Conservation (phyloP, 2,113 vertebrate genomes). For the Porphyrio hochstetteri region DNA sequence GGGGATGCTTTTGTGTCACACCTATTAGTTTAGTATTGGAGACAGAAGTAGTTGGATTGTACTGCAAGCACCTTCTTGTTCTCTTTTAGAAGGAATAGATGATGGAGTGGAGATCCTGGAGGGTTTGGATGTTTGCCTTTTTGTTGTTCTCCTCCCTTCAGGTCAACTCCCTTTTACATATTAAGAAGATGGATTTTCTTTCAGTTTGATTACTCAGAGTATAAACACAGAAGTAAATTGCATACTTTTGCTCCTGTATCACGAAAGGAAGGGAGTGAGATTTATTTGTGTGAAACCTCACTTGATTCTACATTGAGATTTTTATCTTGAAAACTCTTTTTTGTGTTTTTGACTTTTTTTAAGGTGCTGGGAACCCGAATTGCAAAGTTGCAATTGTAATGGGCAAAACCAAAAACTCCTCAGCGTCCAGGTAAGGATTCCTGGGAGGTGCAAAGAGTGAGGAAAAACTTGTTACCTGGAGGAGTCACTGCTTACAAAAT, state of each 20-base stretch:
- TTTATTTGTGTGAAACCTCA: background rate
- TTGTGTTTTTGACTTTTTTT: conserved; percentile 23
- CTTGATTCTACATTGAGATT: background rate
- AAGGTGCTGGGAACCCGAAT: conserved; percentile 88
- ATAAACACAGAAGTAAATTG: background rate
- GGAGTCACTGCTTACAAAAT: background rate
- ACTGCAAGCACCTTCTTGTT: conserved; percentile 42
- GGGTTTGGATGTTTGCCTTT: background rate
- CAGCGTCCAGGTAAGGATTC: conserved; percentile 78
- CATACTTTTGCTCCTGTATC: background rate
- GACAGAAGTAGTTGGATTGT: background rate
- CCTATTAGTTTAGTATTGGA: background rate
- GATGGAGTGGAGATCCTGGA: background rate
- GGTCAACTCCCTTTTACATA: background rate
- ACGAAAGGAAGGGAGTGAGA: background rate
- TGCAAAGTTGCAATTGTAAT: conserved; percentile 91
- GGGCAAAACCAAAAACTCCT: conserved; percentile 78
- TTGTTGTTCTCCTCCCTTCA: background rate
- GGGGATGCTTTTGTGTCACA: background rate
- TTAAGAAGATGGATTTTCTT: background rate
- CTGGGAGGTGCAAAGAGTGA: background rate
- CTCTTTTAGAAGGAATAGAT: background rate
- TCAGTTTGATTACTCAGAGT: background rate
- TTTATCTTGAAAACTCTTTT: background rate
- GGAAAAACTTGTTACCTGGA: background rate